Evolutionary conservation across 2,797 vertebrate species (phyloP).

Genomic region (Smutsia gigantea): DNA sequence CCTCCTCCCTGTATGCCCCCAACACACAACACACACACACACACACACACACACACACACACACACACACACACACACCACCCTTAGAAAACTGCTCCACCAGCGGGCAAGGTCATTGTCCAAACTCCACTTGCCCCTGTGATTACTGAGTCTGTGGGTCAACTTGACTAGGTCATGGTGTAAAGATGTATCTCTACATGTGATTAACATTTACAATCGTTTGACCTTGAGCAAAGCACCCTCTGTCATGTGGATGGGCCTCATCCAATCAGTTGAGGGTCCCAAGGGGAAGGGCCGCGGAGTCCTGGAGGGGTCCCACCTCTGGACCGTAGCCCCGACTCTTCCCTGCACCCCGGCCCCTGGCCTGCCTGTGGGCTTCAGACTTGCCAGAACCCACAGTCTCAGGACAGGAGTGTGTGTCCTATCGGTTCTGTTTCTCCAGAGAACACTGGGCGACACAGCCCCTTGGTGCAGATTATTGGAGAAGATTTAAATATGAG

Average conservation of each 20-base stretch:
- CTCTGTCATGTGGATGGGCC: neutral
- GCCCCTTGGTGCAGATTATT: neutral
- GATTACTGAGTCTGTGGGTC: fast-evolving
- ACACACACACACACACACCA: too few species aligned
- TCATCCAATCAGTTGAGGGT: neutral
- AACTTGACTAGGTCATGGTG: fast-evolving
- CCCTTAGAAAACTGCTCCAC: neutral
- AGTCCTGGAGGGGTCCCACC: neutral
- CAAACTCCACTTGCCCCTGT: fast-evolving
- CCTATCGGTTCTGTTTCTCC: neutral
- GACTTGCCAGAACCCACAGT: neutral
- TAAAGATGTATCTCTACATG: neutral
- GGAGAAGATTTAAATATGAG: neutral
- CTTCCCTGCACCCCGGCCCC: too few species aligned
- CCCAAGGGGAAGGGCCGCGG: neutral
- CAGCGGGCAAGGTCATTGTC: fast-evolving
- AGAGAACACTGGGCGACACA: neutral
- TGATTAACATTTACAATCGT: neutral
- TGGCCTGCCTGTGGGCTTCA: too few species aligned
- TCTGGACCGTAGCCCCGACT: fast-evolving
- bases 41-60: too few species aligned
- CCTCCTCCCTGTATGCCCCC: too few species aligned
- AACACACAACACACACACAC: neutral
- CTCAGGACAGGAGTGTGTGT: neutral
- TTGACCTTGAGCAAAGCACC: neutral